A percentile compares a stretch with the other conserved stretches of the same genome.
Conservation (phyloP, 2,888 invertebrate species). For the Tuberolachnus salignus region DNA sequence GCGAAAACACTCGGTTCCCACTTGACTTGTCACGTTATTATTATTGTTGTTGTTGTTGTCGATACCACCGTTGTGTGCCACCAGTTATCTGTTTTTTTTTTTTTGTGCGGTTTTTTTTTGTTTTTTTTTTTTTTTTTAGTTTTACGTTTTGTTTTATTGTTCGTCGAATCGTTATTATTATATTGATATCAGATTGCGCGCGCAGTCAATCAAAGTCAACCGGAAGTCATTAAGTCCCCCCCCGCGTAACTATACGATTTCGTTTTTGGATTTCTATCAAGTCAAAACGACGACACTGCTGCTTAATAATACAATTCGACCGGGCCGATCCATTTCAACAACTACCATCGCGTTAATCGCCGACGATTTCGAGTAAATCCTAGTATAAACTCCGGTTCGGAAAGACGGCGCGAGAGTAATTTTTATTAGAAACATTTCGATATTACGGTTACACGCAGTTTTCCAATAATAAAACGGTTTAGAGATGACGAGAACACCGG, state of each 20-base stretch:
- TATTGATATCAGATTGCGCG: neutral
- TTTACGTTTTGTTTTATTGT: slow-evolving; percentile 17
- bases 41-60: slow-evolving; percentile 7
- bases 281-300: no score
- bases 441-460: no score
- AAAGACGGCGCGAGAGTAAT: no score
- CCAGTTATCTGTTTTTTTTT: neutral
- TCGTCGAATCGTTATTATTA: neutral
- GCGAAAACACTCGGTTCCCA: slow-evolving; percentile 35
- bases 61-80: slow-evolving; percentile 8
- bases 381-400: no score
- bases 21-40: slow-evolving; percentile 18
- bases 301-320: no score
- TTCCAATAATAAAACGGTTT: no score
- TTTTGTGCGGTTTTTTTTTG: neutral
- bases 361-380: no score
- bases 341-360: no score
- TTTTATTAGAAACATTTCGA: no score
- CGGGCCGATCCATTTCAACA: no score
- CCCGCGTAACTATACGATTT: neutral
- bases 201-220: slow-evolving; percentile 29
- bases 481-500: no score
- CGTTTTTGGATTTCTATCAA: no score
- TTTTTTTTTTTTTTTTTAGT: neutral
- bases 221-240: neutral